phyloP scores from a whole-genome alignment of 2,113 vertebrate genomes.

The Tautogolabrus adspersus region DNA sequence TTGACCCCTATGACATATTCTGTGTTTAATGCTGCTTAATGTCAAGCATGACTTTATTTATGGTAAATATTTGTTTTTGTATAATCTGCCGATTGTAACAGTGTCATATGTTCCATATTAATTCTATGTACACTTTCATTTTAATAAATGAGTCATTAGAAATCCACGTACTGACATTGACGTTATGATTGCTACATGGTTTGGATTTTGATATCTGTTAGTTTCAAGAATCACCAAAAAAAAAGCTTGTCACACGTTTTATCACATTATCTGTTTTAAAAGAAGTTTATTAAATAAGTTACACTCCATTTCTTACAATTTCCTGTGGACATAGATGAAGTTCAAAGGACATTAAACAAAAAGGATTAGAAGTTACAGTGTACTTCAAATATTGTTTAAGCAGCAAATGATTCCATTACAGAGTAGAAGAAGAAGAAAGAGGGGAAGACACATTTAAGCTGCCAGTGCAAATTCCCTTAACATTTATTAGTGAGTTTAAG shows the following conservation, averaged over 20 bases:
- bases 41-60: slow-evolving; percentile 25
- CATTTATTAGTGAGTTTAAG: slow-evolving; percentile 16
- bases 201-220: background rate
- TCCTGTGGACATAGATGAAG: slow-evolving; percentile 14
- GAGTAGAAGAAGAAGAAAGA: background rate
- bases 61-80: slow-evolving; percentile 34
- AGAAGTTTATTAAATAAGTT: slow-evolving; percentile 40
- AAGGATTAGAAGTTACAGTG: slow-evolving; percentile 18
- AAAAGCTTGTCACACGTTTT: slow-evolving; percentile 53
- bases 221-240: background rate
- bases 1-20: background rate
- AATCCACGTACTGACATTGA: background rate
- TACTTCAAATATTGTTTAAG: slow-evolving; percentile 20
- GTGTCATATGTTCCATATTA: slow-evolving; percentile 8
- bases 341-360: slow-evolving; percentile 41
- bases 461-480: slow-evolving; percentile 31
- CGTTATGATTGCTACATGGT: background rate
- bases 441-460: slow-evolving; percentile 6
- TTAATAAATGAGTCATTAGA: background rate
- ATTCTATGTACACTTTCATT: background rate
- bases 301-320: slow-evolving; percentile 27
- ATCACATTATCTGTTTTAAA: slow-evolving; percentile 71
- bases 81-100: background rate
- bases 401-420: slow-evolving; percentile 31
- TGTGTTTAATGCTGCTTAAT: background rate